These are phyloP conservation scores for Grapholita molesta DNA, from an alignment of 1,140 invertebrate genomes.

Conservation along the genomic window DNA sequence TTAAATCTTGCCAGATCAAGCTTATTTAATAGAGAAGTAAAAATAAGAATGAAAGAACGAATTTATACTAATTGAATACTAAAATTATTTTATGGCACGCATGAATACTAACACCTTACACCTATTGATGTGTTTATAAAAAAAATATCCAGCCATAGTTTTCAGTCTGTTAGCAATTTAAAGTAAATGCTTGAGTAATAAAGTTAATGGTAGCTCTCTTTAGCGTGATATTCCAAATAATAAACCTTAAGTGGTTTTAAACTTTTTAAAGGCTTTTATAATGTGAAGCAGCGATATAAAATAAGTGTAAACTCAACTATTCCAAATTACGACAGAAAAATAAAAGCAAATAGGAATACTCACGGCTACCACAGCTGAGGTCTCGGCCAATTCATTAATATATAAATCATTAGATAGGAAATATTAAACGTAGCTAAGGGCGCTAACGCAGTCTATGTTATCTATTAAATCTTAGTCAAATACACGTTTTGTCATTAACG, in stretches of 20 bases:
- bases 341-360: neutral
- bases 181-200: neutral
- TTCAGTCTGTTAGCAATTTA: neutral
- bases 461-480: conserved; percentile 62
- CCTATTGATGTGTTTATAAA: too few relatives aligned
- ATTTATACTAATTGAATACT: too few relatives aligned
- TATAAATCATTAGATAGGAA: conserved; percentile 20
- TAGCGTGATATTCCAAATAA: neutral
- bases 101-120: too few relatives aligned
- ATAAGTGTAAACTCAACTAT: neutral
- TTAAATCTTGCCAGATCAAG: too few relatives aligned
- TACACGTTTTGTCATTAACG: conserved; percentile 63
- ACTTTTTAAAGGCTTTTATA: neutral
- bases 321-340: neutral
- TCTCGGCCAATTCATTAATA: conserved; percentile 35
- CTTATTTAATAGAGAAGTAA: too few relatives aligned
- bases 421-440: conserved; percentile 31
- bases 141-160: too few relatives aligned
- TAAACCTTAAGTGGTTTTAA: neutral
- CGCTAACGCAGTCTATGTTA: conserved; percentile 36
- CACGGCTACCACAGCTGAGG: neutral
- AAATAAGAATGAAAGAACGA: too few relatives aligned
- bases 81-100: too few relatives aligned
- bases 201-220: neutral
- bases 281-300: neutral